Percentiles rank a stretch among this genome's conserved stretches.
phyloP scores from a whole-genome alignment of 1,140 invertebrate species.

The Orchesella cincta region DNA sequence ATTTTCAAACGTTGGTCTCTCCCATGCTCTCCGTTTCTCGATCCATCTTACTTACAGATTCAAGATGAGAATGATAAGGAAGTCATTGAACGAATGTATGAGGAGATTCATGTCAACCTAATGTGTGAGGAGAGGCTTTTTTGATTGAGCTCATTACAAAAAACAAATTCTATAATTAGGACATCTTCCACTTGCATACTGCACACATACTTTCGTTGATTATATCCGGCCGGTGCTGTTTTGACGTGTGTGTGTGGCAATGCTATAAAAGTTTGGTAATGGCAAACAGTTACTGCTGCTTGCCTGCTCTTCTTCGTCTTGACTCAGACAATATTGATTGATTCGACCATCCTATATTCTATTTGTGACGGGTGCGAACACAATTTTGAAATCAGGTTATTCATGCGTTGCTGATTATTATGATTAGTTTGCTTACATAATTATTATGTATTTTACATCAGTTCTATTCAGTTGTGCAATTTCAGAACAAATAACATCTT shows the following conservation, averaged over 20 bases:
- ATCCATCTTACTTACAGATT: background rate
- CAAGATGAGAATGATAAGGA: conserved; percentile 15
- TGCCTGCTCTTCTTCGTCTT: background rate
- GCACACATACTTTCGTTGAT: background rate
- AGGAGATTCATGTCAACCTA: conserved; percentile 14
- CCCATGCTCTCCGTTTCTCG: background rate
- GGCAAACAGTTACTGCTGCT: background rate
- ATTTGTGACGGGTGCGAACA: too few species aligned
- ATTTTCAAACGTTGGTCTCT: background rate
- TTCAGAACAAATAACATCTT: too few species aligned
- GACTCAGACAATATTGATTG: background rate
- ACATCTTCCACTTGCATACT: background rate
- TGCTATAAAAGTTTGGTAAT: background rate
- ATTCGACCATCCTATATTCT: too few species aligned
- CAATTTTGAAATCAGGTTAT: too few species aligned
- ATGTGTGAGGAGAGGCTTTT: conserved; percentile 26
- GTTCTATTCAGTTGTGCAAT: too few species aligned
- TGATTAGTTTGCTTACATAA: too few species aligned
- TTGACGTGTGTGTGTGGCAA: background rate
- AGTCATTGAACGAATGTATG: conserved; percentile 9
- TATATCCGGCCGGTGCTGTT: background rate
- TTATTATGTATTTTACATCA: too few species aligned
- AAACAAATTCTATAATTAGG: conserved; percentile 22
- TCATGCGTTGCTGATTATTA: too few species aligned
- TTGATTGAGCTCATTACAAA: conserved; percentile 10